These are phyloP conservation scores for Amazona guildingii DNA, from an alignment of 2,113 vertebrate species.

Conservation along the genomic window DNA sequence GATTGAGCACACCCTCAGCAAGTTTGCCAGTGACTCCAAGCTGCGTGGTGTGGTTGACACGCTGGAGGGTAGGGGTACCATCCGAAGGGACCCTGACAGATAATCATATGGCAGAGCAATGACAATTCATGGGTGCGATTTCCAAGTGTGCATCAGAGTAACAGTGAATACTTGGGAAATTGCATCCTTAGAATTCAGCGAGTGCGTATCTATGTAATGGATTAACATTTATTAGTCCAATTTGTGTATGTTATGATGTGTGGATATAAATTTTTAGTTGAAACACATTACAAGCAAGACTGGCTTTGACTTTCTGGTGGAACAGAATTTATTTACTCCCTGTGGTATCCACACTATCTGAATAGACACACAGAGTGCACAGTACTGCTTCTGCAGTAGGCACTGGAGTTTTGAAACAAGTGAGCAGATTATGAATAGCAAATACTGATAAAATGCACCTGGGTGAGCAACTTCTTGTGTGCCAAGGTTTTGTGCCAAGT, in stretches of 20 bases:
- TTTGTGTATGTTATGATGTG: no score
- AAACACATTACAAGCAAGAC: neutral
- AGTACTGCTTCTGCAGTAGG: neutral
- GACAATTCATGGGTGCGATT: neutral
- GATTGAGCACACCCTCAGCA: neutral
- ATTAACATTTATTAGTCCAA: neutral
- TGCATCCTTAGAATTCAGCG: neutral
- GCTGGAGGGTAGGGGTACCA: neutral
- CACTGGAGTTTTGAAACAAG: neutral
- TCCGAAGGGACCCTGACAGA: neutral
- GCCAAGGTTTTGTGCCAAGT: neutral
- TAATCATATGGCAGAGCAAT: neutral
- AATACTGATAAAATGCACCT: neutral
- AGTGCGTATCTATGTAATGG: accelerated
- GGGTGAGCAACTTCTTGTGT: neutral
- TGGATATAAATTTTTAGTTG: neutral
- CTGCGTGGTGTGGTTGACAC: neutral
- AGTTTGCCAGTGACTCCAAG: neutral
- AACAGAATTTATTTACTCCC: neutral
- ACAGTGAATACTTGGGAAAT: neutral
- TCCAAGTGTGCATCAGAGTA: no score
- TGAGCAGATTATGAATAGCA: no score
- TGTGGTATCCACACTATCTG: accelerated
- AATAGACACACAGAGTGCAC: accelerated
- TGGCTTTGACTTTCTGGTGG: neutral